Conservation (phyloP, 1,140 invertebrate species). For the Procambarus virginalis region DNA sequence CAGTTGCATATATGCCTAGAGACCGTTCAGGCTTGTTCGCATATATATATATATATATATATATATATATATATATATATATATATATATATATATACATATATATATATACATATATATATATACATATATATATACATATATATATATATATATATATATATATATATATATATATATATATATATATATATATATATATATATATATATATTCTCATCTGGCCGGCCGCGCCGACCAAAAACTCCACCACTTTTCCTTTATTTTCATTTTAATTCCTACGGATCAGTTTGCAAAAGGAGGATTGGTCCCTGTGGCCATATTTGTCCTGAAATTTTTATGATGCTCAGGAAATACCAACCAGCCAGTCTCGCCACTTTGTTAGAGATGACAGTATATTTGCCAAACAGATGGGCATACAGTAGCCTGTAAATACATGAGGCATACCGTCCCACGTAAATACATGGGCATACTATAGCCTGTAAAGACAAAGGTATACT, state of each 20-base stretch:
- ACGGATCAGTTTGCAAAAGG: background rate
- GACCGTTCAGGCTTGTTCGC: too few species aligned
- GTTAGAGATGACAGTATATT: too few species aligned
- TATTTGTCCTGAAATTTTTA: background rate
- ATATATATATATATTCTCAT: too few species aligned
- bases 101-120: slow-evolving; percentile 8
- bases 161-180: background rate
- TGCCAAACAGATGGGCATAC: too few species aligned
- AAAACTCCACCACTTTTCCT: background rate
- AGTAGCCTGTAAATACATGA: too few species aligned
- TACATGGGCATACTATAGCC: too few species aligned
- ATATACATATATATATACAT: slow-evolving; percentile 5
- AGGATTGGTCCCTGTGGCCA: background rate
- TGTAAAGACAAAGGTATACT: too few species aligned
- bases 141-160: slow-evolving; percentile 1
- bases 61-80: slow-evolving; percentile 11
- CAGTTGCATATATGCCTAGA: too few species aligned
- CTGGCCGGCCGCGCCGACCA: background rate
- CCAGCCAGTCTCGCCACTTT: too few species aligned
- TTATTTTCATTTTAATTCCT: background rate
- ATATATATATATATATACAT: slow-evolving; percentile 8
- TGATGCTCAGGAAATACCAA: background rate
- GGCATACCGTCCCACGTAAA: too few species aligned
- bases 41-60: background rate
- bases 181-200: background rate